phyloP scores from a whole-genome alignment of 2,113 vertebrate genomes.

The Phylloscopus trochiloides region DNA sequence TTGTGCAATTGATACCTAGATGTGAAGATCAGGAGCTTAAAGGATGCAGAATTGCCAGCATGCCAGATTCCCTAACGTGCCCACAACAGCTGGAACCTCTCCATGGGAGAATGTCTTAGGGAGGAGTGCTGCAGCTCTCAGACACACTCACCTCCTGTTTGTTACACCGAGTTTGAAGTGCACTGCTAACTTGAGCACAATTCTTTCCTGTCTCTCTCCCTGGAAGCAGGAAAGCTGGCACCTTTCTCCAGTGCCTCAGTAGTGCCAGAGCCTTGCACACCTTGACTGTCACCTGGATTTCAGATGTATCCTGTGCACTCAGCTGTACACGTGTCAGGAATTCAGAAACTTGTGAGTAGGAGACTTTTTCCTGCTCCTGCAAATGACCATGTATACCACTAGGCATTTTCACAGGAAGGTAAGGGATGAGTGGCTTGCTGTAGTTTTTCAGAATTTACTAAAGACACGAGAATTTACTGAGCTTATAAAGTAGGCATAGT shows the following conservation, averaged over 20 bases:
- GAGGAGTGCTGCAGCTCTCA: background rate
- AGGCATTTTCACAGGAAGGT: background rate
- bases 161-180: background rate
- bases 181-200: background rate
- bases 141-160: accelerated
- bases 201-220: background rate
- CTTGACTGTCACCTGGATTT: background rate
- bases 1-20: background rate
- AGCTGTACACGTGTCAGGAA: background rate
- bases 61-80: accelerated
- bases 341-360: background rate
- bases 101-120: background rate
- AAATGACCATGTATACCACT: background rate
- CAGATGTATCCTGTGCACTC: background rate
- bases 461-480: background rate
- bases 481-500: background rate
- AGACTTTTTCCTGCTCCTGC: background rate
- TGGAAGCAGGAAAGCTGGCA: background rate
- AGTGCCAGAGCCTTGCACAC: background rate
- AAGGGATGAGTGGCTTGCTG: background rate
- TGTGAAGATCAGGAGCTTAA: background rate
- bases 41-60: background rate
- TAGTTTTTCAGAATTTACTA: background rate
- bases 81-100: background rate
- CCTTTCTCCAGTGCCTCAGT: background rate